Base-by-base conservation (phyloP, 2,888 invertebrate species). In the Heliconius sara region DNA sequence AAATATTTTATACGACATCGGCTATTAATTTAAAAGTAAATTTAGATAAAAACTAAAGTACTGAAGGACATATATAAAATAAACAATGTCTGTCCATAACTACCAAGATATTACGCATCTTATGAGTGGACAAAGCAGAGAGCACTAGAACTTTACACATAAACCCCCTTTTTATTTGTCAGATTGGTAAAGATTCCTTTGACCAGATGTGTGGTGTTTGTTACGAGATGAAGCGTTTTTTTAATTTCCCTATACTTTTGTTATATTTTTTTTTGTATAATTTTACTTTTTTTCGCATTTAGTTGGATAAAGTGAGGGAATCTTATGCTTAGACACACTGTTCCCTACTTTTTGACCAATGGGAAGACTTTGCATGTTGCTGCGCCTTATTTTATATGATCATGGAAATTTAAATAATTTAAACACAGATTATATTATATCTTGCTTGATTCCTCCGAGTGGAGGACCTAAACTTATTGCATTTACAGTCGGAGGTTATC, bases 111-210 rank as follows among this genome's bases (percentile, higher is more conserved):
- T 73, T 77, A 78, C 76, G 76, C 78, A 75, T 77, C 79, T 78
- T 52, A 77, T 79, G 68, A 82, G 79, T 81, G 82, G 82, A 81
- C 82, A 79, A 78, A 73, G 76, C 82, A 78, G 60, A 77, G 72
- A 72, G 77, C 78, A 77, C 80, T 82, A 79, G 80, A 79, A 79
- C 76, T 80, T 77, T 78, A 72, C 80, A 63, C 82, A 82, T 82
- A 82, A 82, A 81, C 76, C 76, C 91, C 90, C 89, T 89, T 91
- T 92, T 92, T 91, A 92, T 91, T 92, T 86, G 86, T 84, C 84
- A 85, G 87, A 85, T 88, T 87, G 85, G 85, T 81, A 87, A 87
- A 88, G 91, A 91, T 89, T 90, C 87, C 87, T 87, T 86, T 77
- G 83, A 84, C 84, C 81, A 82, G 80, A 84, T 25, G 70, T 63